phyloP scores from a whole-genome alignment of 1,140 invertebrate species.

The Zaprionus davidi region DNA sequence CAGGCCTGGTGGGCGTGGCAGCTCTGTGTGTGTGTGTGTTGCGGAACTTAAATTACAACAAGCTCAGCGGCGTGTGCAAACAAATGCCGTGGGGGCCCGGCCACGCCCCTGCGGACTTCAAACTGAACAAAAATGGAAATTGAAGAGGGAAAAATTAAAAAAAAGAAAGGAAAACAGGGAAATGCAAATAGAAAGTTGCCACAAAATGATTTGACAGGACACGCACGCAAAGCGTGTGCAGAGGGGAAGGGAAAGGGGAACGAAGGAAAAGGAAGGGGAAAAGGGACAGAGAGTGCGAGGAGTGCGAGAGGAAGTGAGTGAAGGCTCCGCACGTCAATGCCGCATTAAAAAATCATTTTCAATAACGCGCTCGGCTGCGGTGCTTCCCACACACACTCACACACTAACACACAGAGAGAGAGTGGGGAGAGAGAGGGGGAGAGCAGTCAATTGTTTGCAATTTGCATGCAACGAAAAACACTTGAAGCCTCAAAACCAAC shows the following conservation, averaged over 20 bases:
- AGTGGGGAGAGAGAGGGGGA: background rate
- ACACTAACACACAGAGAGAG: conserved; percentile 3
- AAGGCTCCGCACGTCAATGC: conserved; percentile 50
- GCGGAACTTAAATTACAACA: conserved; percentile 64
- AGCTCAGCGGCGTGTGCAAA: conserved; percentile 53
- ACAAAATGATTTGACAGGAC: conserved; percentile 65
- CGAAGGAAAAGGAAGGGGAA: background rate
- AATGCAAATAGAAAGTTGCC: conserved; percentile 67
- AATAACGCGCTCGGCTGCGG: conserved; percentile 72
- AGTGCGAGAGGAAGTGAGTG: background rate
- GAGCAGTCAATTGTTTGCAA: conserved; percentile 56
- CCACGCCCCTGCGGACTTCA: conserved; percentile 18
- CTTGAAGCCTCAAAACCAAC: conserved; percentile 22
- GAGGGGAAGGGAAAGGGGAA: background rate
- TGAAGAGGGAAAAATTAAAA: conserved; percentile 16
- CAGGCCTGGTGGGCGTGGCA: conserved; percentile 19
- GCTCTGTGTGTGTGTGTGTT: background rate
- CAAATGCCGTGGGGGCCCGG: conserved; percentile 36
- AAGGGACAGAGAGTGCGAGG: background rate
- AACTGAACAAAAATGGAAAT: conserved; percentile 19
- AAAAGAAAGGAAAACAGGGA: conserved; percentile 12
- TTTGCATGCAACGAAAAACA: conserved; percentile 61
- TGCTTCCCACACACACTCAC: background rate
- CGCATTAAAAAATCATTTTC: conserved; percentile 80
- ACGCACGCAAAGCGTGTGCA: conserved; percentile 22